These are phyloP conservation scores for Esox niger DNA, from an alignment of 2,113 vertebrate species.

Conservation along the genomic window DNA sequence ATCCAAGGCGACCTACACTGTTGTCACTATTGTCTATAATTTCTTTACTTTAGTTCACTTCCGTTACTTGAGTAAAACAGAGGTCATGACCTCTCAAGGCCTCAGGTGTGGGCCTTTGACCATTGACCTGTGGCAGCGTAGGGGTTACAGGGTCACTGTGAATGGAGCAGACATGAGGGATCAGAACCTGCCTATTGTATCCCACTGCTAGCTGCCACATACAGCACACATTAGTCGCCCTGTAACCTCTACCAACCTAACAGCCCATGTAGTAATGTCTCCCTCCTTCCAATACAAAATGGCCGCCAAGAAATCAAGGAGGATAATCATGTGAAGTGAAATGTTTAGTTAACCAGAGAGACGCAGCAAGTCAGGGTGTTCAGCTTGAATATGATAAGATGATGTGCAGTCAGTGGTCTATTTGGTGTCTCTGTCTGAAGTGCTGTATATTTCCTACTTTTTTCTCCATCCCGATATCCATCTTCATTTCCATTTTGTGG, in stretches of 20 bases:
- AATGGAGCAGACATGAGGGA: not conserved
- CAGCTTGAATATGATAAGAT: constrained; percentile 49
- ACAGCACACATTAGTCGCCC: not conserved
- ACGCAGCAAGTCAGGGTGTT: constrained; percentile 65
- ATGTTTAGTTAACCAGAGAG: constrained; percentile 46
- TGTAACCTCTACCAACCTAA: constrained; percentile 17
- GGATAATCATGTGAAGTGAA: constrained; percentile 59
- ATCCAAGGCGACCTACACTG: constrained; percentile 3
- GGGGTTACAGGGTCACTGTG: constrained; percentile 16
- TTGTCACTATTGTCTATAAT: not conserved
- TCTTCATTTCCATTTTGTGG: constrained; percentile 39
- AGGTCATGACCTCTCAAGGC: not conserved
- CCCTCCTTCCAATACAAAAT: constrained; percentile 23
- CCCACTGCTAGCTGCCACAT: no score
- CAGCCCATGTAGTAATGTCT: constrained; percentile 10
- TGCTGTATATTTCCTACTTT: constrained; percentile 56
- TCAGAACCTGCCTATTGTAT: not conserved
- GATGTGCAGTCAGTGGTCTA: constrained; percentile 42
- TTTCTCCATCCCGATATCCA: constrained; percentile 7
- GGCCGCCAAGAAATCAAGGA: constrained; percentile 23
- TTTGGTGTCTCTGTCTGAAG: constrained; percentile 64
- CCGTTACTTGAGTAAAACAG: not conserved
- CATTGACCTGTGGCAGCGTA: not conserved
- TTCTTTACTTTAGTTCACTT: not conserved
- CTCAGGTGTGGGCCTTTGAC: not conserved